These are phyloP conservation scores for Trogon surrucura DNA, from an alignment of 2,113 vertebrate species.

Conservation along the genomic window DNA sequence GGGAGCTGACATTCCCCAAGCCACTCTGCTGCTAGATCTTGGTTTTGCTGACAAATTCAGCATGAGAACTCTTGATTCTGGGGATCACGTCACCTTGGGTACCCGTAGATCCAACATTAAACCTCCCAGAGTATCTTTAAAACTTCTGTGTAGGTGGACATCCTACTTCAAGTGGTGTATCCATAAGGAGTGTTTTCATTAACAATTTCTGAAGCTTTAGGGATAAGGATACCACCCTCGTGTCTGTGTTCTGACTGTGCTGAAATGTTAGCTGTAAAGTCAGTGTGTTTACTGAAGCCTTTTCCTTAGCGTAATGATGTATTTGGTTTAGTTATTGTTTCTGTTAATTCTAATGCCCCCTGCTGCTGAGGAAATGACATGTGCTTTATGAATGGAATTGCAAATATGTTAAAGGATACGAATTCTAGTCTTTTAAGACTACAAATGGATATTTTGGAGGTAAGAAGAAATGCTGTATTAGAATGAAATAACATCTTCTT, in stretches of 20 bases:
- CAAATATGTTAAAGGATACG: conserved; percentile 9
- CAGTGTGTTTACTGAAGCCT: conserved; percentile 9
- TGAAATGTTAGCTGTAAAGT: conserved; percentile 15
- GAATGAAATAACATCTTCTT: neutral
- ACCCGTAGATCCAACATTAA: neutral
- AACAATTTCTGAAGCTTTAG: neutral
- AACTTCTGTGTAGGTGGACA: neutral
- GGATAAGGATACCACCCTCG: neutral
- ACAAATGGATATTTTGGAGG: neutral
- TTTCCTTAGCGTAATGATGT: conserved; percentile 3
- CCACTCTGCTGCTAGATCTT: neutral
- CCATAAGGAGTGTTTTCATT: neutral
- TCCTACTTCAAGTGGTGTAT: neutral
- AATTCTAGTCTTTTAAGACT: conserved; percentile 9
- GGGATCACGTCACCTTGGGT: neutral
- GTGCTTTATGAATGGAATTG: conserved; percentile 29
- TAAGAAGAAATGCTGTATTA: neutral
- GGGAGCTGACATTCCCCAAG: neutral
- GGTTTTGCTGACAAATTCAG: neutral
- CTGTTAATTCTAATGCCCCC: conserved; percentile 58
- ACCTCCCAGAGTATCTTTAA: neutral
- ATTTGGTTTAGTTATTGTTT: conserved; percentile 50
- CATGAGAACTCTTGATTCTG: neutral
- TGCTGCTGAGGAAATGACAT: conserved; percentile 43
- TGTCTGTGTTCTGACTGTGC: conserved; percentile 2